Evolutionary conservation across 2,888 invertebrate genomes (phyloP).

Genomic region (Stenolophus ochropezus): DNA sequence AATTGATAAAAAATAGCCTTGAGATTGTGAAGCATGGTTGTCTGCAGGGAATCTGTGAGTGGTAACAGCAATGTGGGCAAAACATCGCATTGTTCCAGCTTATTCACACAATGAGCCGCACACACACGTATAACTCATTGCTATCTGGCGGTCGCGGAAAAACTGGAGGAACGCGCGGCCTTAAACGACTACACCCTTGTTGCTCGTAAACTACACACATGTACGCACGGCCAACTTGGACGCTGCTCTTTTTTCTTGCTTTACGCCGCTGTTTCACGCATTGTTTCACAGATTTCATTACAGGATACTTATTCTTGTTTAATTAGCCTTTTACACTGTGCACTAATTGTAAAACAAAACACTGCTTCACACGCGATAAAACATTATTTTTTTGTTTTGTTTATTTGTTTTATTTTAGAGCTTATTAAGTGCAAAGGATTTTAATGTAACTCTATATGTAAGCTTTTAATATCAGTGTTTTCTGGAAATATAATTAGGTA

Average conservation of each 20-base stretch:
- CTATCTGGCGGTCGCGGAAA: constrained; percentile 13
- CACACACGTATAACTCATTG: constrained; percentile 21
- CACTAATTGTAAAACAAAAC: background rate
- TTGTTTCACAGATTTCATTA: constrained; percentile 31
- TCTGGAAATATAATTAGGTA: too few species aligned
- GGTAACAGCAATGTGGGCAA: too few species aligned
- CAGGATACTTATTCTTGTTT: background rate
- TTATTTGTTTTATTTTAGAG: too few species aligned
- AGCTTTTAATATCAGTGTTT: too few species aligned
- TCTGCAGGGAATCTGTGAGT: too few species aligned
- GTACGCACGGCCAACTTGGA: constrained; percentile 30
- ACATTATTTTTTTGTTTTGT: too few species aligned
- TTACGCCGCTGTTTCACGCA: constrained; percentile 20
- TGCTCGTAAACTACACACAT: constrained; percentile 40
- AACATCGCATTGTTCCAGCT: background rate
- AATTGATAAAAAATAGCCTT: too few species aligned
- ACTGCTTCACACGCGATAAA: too few species aligned
- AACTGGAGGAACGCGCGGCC: constrained; percentile 5
- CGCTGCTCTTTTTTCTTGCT: constrained; percentile 2
- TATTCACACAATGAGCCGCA: constrained; percentile 25
- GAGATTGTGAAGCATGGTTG: too few species aligned
- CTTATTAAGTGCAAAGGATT: too few species aligned
- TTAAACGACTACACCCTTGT: constrained; percentile 40
- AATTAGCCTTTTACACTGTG: background rate
- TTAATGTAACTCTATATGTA: too few species aligned